Base-by-base conservation (phyloP, 2,888 invertebrate species). In the Orgyia antiqua region DNA sequence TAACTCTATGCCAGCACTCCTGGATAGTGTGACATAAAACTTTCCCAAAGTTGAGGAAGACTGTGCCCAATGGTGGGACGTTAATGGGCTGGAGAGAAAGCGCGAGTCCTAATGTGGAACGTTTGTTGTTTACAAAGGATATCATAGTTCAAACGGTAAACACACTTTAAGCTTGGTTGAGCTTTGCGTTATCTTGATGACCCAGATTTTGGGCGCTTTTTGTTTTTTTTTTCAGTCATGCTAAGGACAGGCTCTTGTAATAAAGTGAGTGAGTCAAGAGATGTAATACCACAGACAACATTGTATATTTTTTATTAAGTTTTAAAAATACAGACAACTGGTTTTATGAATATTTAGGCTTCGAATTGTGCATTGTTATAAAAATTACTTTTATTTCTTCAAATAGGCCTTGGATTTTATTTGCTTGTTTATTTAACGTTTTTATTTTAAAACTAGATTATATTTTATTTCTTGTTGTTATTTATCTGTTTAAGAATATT, bases 101-200 rank as follows among this genome's bases (percentile, higher is more conserved):
- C n/a, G n/a, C n/a, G n/a, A n/a, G n/a, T n/a, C n/a, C n/a, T n/a
- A n/a, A n/a, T n/a, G n/a, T n/a, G n/a, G n/a, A n/a, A n/a, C n/a
- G n/a, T n/a, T n/a, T n/a, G n/a, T n/a, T n/a, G n/a, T n/a, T n/a
- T n/a, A n/a, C n/a, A n/a, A n/a, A n/a, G n/a, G n/a, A 42, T 38
- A 39, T 39, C 41, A 26, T n/a, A 27, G 24, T 25, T 44, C 7
- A 32, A 55, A 47, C 42, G 38, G 31, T 38, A 31, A 20, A 34
- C 44, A 53, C 47, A 46, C 57, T 43, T 41, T 39, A 29, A 39
- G 45, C 26, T 36, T 33, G 31, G 28, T 29, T 30, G 45, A 46
- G 57, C 44, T 45, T 39, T 39, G 36, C 12, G 24, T 43, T 53
- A 54, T 56, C 53, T 50, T 43, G 53, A 54, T 54, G 47, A 27